Conservation (phyloP, 1,140 invertebrate species). For the Bombus cullumanus region DNA sequence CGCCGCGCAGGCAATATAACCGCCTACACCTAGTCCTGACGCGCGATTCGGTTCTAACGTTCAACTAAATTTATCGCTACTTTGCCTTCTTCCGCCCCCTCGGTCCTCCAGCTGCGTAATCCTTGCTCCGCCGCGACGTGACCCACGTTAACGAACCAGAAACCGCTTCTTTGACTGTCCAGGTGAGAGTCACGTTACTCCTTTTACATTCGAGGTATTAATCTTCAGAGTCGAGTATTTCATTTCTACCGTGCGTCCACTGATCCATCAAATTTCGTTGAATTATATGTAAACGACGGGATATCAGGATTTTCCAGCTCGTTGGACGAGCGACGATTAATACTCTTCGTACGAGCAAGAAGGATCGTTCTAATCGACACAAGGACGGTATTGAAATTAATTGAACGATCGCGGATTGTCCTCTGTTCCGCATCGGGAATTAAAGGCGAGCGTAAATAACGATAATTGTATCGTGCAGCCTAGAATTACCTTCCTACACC, state of each 20-base stretch:
- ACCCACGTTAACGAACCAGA: conserved; percentile 43
- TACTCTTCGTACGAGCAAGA: background rate
- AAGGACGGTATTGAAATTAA: conserved; percentile 51
- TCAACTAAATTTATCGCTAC: conserved; percentile 67
- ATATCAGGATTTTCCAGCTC: background rate
- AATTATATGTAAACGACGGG: no score
- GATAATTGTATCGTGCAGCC: conserved; percentile 55
- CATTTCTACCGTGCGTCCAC: background rate
- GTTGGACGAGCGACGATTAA: background rate
- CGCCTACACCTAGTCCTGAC: conserved; percentile 65
- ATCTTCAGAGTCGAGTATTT: background rate
- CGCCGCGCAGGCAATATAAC: conserved; percentile 61
- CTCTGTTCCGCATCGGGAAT: conserved; percentile 38
- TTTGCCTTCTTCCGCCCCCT: conserved; percentile 54
- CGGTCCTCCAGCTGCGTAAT: conserved; percentile 48
- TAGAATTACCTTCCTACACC: conserved; percentile 61
- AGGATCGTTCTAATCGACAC: background rate
- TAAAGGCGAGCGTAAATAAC: conserved; percentile 53
- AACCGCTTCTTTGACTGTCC: conserved; percentile 16
- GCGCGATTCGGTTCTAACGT: conserved; percentile 66
- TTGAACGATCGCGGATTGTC: conserved; percentile 33
- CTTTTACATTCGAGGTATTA: background rate
- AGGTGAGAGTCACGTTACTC: conserved; percentile 1
- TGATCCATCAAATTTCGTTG: background rate
- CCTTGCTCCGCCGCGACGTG: background rate